Conservation (phyloP, 2,797 vertebrate genomes). For the Acanthurus leucopareius region DNA sequence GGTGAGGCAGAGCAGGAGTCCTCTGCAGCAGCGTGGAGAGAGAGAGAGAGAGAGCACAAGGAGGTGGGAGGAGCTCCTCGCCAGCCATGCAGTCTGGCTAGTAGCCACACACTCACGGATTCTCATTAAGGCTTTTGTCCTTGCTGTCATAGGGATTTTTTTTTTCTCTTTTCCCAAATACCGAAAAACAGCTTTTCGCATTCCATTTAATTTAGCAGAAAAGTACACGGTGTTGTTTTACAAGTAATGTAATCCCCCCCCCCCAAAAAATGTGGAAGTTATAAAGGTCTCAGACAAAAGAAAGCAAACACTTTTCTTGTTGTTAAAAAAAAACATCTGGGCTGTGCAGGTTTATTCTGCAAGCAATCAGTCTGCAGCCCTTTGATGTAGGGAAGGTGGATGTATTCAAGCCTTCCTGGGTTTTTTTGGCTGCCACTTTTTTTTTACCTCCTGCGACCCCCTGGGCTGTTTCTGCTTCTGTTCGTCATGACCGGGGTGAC, state of each 20-base stretch:
- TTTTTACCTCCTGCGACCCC: constrained; percentile 23
- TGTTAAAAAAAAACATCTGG: background rate
- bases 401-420: constrained; percentile 22
- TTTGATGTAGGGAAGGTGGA: constrained; percentile 48
- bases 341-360: constrained; percentile 28
- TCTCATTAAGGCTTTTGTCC: constrained; percentile 27
- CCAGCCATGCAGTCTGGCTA: constrained; percentile 55
- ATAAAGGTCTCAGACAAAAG: background rate
- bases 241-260: background rate
- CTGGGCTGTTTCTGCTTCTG: constrained; percentile 60
- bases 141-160: constrained; percentile 17
- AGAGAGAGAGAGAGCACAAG: constrained; percentile 18
- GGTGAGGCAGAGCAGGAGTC: constrained; percentile 61
- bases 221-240: background rate
- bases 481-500: constrained; percentile 58
- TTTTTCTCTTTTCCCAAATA: background rate
- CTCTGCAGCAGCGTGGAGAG: constrained; percentile 63
- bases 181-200: background rate
- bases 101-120: constrained; percentile 33
- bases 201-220: constrained; percentile 4
- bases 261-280: background rate
- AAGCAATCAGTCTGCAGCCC: constrained; percentile 31
- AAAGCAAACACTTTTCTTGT: background rate
- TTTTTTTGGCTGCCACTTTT: background rate
- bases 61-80: constrained; percentile 79